Evolutionary conservation across 1,140 invertebrate species (phyloP), one percentile per base, ranked within the genome.

Genomic region (Nylanderia fulva): DNA sequence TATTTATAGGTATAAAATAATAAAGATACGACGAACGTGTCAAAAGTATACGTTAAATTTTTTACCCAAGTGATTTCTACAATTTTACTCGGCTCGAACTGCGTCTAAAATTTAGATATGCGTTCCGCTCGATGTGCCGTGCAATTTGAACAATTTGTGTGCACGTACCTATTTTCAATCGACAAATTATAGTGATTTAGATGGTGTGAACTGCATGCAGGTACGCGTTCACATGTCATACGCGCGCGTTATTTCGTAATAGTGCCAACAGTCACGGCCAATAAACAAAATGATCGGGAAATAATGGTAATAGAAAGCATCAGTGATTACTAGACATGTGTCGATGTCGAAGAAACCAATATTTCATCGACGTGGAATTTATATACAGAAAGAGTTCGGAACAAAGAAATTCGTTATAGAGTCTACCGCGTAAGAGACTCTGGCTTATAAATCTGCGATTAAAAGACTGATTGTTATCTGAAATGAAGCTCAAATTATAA

Each of bases 301-400:
- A 42, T 76, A 76, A 84, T 52, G 42, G 29, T 3, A n/a, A 8
- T 84, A 63, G 80, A 84, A 84, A 84, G 80, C 71, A n/a, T n/a
- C n/a, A 27, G 33, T 21, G 56, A 84, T 64, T 84, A 63, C 58
- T 56, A 84, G 9, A 52, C n/a, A n/a, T 7, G 15, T 18, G 21
- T 58, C 18, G 58, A 82, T 80, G 9, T 45, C 52, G 24, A 18
- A 15, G 7, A 8, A 15, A 39, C 8, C 36, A 21, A 4, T 71
- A 42, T 72, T 29, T 82, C 48, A 29, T 80, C 52, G 36, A 45
- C 24, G 61, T 36, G 61, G n/a, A 39, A 56, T 42, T 36, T 63
- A 11, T 54, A n/a, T n/a, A n/a, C n/a, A 29, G 39, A 27, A 42
- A 39, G 9, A 1, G 36, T 5, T 11, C 29, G n/a, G 2, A 18